A percentile compares a stretch with the other conserved stretches of the same genome.
Evolutionary conservation across 1,140 invertebrate species (phyloP).

Genomic region (Centruroides sculpturatus): DNA sequence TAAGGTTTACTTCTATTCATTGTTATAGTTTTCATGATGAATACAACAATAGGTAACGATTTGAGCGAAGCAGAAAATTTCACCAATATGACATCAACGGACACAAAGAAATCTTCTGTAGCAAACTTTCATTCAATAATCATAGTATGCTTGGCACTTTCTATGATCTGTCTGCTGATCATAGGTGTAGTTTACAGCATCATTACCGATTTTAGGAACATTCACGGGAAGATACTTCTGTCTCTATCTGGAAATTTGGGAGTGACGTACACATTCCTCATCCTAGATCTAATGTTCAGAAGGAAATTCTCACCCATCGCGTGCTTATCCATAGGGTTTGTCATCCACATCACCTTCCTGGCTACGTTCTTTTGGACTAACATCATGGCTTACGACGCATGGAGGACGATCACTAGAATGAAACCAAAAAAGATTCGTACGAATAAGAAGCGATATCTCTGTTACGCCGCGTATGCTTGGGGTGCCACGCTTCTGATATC

Average conservation of each 20-base stretch:
- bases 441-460: not conserved
- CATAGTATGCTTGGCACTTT: conserved; percentile 7
- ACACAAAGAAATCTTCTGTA: not conserved
- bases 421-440: conserved; percentile 2
- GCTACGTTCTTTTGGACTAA: conserved; percentile 37
- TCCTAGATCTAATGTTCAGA: conserved; percentile 8
- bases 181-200: conserved; percentile 15
- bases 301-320: conserved; percentile 7
- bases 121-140: conserved; percentile 9
- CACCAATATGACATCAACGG: too few relatives aligned
- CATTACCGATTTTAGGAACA: conserved; percentile 13
- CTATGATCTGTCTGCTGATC: conserved; percentile 9
- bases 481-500: conserved; percentile 26
- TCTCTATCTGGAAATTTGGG: conserved; percentile 10
- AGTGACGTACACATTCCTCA: conserved; percentile 7
- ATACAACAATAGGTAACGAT: too few relatives aligned
- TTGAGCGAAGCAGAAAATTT: too few relatives aligned
- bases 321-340: conserved; percentile 30
- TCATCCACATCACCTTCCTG: conserved; percentile 35
- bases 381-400: conserved; percentile 26
- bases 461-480: conserved; percentile 23
- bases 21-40: too few relatives aligned
- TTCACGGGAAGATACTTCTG: conserved; percentile 18
- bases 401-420: conserved; percentile 17
- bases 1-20: too few relatives aligned